Evolutionary conservation across 2,888 invertebrate species (phyloP), one percentile per base, ranked within the genome.

Genomic region (Venustoraphidia nigricollis): DNA sequence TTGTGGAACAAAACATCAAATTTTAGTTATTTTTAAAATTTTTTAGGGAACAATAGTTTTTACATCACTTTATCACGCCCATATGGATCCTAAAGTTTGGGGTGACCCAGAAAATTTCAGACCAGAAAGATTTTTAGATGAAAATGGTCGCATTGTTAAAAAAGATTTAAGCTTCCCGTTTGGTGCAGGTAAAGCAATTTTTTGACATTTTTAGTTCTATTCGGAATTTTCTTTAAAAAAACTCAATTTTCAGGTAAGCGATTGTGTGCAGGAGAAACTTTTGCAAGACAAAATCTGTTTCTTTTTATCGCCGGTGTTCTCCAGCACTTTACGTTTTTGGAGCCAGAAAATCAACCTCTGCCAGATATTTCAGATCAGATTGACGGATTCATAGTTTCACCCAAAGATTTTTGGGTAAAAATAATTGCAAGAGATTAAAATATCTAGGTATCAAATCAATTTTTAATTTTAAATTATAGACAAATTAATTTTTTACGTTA

Each of bases 221-320:
- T 34, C 5, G 11, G 8, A 46, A 41, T 44, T 37, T 11, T 36
- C 38, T 51, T 44, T 47, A 10, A 13, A 27, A 45, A 13, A 41
- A 34, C 17, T 46, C 45, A 38, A 0, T 50, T 58, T 57, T 0
- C 61, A 75, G 81, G 81, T 1, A 73, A 75, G 53, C 69, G 83
- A 27, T 63, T 81, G 0, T 83, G 83, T 56, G 75, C 80, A 0
- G 83, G 82, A 0, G 83, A 83, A 61, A 81, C 81, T 0, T 80
- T 75, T 58, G 75, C 81, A 0, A 68, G 82, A 1, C 81, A 78
- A 54, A 67, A 71, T 53, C 64, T 81, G 58, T 83, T 81, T 58
- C 69, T 75, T 50, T 67, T 75, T 10, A 68, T 77, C 36, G 58
- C 77, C 0, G 68, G 68, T 0, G 66, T 83, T 52, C 67, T 79